Evolutionary conservation across 2,888 invertebrate species (phyloP).

Genomic region (Campoplex nolae): DNA sequence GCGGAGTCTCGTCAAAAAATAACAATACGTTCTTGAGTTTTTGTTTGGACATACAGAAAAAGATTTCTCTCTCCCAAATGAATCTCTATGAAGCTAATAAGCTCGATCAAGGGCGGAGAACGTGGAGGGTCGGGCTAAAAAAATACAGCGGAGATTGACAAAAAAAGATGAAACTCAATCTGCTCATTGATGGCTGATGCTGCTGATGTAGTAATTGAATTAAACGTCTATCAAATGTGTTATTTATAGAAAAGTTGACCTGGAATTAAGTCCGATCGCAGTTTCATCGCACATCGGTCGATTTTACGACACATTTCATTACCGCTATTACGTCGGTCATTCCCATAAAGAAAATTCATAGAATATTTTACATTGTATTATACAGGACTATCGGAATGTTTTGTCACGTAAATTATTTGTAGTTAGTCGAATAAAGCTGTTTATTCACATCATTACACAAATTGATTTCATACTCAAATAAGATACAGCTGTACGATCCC

Average conservation of each 20-base stretch:
- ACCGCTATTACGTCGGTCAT: neutral
- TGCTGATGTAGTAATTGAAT: slow-evolving; percentile 27
- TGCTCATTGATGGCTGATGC: neutral
- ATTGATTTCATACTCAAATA: neutral
- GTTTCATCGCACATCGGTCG: neutral
- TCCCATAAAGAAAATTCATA: neutral
- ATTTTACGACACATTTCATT: neutral
- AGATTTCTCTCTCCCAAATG: slow-evolving; percentile 19
- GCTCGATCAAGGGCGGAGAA: slow-evolving; percentile 32
- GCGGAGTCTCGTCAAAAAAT: slow-evolving; percentile 61
- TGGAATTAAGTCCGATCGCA: neutral
- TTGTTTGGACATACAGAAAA: slow-evolving; percentile 12
- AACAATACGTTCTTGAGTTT: slow-evolving; percentile 46
- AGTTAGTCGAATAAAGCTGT: no score
- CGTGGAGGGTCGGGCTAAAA: neutral
- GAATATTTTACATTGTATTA: neutral
- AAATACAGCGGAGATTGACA: neutral
- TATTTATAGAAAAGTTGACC: neutral
- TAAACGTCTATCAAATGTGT: slow-evolving; percentile 16
- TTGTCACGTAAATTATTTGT: no score
- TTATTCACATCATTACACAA: neutral
- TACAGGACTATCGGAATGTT: no score
- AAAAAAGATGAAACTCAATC: slow-evolving; percentile 7
- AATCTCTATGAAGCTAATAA: slow-evolving; percentile 55
- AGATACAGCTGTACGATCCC: neutral